Evolutionary conservation across 1,140 invertebrate species (phyloP).

Genomic region (Drosophila burlai): DNA sequence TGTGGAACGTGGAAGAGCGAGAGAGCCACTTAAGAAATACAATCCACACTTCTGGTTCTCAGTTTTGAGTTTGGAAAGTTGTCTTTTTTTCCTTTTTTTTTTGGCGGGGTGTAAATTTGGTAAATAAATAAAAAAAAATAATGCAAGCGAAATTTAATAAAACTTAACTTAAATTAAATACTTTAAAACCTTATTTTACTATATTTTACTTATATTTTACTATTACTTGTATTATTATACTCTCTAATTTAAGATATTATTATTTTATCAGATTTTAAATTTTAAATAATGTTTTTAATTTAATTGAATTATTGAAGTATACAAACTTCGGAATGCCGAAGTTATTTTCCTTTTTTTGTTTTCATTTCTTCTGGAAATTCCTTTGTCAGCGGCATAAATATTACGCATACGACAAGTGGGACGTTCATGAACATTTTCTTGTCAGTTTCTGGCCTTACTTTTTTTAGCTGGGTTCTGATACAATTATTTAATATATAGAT

Average conservation of each 20-base stretch:
- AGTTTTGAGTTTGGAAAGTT: not conserved
- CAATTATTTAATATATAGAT: conserved; percentile 3
- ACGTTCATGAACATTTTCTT: conserved; percentile 22
- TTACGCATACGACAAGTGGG: conserved; percentile 38
- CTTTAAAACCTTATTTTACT: not conserved
- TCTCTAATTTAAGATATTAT: no score
- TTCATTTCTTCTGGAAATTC: not conserved
- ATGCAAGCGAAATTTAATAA: not conserved
- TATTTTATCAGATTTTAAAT: no score
- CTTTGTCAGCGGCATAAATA: conserved; percentile 17
- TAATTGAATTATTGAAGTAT: no score
- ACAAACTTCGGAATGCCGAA: no score
- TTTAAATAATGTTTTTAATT: no score
- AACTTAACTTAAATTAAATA: not conserved
- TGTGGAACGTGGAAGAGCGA: not conserved
- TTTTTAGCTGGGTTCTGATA: no score
- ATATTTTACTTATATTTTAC: no score
- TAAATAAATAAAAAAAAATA: not conserved
- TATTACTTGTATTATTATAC: no score
- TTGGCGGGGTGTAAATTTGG: not conserved
- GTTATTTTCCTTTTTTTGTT: not conserved
- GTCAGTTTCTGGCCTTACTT: conserved; percentile 17
- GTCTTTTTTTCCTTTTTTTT: no score
- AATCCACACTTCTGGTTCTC: not conserved
- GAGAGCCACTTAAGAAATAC: not conserved